Evolutionary conservation across 1,140 invertebrate species (phyloP).

Genomic region (Brachionus plicatilis): DNA sequence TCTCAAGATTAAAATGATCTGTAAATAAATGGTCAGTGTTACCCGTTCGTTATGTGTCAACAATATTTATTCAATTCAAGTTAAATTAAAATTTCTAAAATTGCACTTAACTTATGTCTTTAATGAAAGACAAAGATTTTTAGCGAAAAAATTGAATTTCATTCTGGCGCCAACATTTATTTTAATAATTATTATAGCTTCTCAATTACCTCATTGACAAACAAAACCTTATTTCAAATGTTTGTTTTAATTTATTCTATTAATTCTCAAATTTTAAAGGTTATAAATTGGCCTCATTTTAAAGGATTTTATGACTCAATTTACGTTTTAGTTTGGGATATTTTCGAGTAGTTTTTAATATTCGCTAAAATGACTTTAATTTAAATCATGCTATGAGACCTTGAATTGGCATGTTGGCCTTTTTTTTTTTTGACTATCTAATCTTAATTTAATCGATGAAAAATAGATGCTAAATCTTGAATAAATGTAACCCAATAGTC

Average conservation of each 20-base stretch:
- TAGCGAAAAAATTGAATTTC: not conserved
- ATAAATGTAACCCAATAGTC: not conserved
- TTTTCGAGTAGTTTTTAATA: not conserved
- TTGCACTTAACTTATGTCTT: too few relatives aligned
- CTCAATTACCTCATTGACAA: not conserved
- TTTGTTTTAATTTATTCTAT: not conserved
- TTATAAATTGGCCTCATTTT: not conserved
- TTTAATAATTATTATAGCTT: not conserved
- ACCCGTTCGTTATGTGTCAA: not conserved
- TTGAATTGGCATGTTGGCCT: not conserved
- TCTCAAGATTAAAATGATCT: not conserved
- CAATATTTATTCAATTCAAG: not conserved
- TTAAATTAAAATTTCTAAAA: not conserved
- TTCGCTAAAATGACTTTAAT: not conserved
- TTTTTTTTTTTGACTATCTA: not conserved
- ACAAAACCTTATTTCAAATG: not conserved
- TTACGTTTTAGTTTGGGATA: not conserved
- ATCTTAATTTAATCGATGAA: not conserved
- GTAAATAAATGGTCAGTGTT: not conserved
- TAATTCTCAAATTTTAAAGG: not conserved
- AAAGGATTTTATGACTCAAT: not conserved
- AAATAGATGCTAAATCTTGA: not conserved
- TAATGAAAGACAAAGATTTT: too few relatives aligned
- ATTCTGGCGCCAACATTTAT: not conserved
- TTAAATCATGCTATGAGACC: not conserved